Evolutionary conservation across 2,888 invertebrate species (phyloP).

Genomic region (Synergus gifuensis): DNA sequence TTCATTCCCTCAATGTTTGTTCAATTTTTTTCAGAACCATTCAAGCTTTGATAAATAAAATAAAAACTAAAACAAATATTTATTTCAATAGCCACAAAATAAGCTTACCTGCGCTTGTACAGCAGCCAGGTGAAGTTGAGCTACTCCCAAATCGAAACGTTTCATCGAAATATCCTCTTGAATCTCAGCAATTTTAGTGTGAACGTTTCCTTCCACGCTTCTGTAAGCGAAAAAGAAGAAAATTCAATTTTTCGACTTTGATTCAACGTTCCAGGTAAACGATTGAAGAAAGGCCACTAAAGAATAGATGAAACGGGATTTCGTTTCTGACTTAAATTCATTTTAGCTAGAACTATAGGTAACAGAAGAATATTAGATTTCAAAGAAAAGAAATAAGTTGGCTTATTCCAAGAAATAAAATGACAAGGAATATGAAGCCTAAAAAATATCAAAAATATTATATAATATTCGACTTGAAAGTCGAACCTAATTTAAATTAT

Average conservation of each 20-base stretch:
- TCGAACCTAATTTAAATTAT: neutral
- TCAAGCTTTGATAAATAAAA: too few species aligned
- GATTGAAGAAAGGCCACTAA: conserved; percentile 16
- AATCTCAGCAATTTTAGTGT: conserved; percentile 96
- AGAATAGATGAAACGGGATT: neutral
- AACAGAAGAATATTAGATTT: neutral
- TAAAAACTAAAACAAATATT: neutral
- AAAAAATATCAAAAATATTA: neutral
- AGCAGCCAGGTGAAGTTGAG: conserved; percentile 93
- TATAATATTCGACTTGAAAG: neutral
- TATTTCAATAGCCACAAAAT: conserved; percentile 50
- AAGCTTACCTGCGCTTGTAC: conserved; percentile 92
- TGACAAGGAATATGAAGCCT: neutral
- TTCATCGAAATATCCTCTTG: conserved; percentile 97
- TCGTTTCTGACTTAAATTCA: neutral
- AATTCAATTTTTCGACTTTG: conserved; percentile 25
- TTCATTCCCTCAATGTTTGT: neutral
- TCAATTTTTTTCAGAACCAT: neutral
- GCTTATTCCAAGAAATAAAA: neutral
- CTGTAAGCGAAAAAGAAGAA: conserved; percentile 66
- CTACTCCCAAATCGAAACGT: conserved; percentile 94
- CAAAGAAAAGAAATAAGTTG: neutral
- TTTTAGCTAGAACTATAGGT: neutral
- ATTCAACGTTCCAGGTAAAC: conserved; percentile 29
- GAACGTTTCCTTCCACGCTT: conserved; percentile 87